Evolutionary conservation across 2,797 vertebrate genomes (phyloP), one percentile per base, ranked within the genome.

Genomic region (Chelon labrosus): DNA sequence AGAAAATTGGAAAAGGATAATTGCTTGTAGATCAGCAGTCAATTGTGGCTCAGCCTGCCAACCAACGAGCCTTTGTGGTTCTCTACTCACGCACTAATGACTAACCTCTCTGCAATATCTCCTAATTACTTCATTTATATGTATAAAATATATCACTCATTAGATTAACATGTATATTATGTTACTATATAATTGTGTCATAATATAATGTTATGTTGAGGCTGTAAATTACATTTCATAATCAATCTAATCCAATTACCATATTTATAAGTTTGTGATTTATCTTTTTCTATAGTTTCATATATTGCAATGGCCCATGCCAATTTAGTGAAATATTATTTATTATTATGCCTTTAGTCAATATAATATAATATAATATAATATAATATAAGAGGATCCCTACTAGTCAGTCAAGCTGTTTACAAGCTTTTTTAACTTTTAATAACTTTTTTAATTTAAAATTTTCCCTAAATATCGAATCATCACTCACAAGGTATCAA

Each of bases 1-100:
- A 73, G 83, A 88, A 86, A 82, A 90, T 85, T 88, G 86, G 75
- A 86, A 87, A 85, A 83, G 49, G 75, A 88, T 90, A 84, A 90
- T 85, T 83, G 81, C 87, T 75, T 82, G 65, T 72, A 73, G 67
- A 85, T 81, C 83, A 84, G 73, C 72, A 80, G 73, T 86, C 75
- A 88, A 52, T 74, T 64, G 72, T 72, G 75, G 79, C 58, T 89
- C 64, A 70, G 67, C 19, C 47, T 65, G 68, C 64, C 64, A 79
- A 71, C 82, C 70, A 76, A 77, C 68, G 70, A 52, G 69, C 61
- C 54, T 77, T 75, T 86, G 72, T 81, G 62, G 13, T 56, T 25
- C 68, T 70, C 68, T 66, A 61, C 82, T 88, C 72, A 75, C 77
- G 68, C 76, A 63, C 65, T 53, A 79, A 85, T 71, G 74, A 79